Conservation (phyloP, 2,797 vertebrate species). For the Carcharodon carcharias region DNA sequence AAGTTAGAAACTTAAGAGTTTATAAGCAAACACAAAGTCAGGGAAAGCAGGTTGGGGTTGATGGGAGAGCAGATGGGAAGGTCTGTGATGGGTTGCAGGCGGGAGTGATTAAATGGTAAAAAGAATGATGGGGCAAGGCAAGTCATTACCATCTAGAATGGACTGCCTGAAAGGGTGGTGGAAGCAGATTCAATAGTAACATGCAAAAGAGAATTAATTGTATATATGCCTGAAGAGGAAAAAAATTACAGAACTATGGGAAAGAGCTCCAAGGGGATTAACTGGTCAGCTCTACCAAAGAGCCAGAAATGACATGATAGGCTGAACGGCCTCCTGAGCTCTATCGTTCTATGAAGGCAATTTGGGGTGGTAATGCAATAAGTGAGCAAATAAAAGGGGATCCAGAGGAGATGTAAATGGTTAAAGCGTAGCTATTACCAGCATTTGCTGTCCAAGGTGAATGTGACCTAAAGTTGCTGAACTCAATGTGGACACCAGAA, state of each 20-base stretch:
- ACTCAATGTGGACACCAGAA: too few relatives aligned
- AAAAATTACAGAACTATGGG: neutral
- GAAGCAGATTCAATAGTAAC: neutral
- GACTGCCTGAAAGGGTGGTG: neutral
- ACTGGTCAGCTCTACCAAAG: neutral
- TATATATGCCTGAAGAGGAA: neutral
- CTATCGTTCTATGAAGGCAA: too few relatives aligned
- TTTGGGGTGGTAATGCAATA: too few relatives aligned
- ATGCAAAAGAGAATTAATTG: neutral
- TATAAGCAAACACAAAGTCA: neutral
- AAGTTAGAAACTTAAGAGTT: neutral
- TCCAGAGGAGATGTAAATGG: too few relatives aligned
- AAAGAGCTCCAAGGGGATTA: neutral
- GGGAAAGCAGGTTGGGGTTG: neutral
- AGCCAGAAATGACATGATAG: too few relatives aligned
- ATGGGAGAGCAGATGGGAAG: neutral
- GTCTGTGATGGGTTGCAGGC: neutral
- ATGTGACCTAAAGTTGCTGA: too few relatives aligned
- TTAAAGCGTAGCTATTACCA: too few relatives aligned
- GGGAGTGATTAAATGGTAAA: neutral
- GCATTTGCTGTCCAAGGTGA: too few relatives aligned
- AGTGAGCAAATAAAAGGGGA: too few relatives aligned
- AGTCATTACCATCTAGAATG: neutral
- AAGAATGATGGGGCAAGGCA: neutral
- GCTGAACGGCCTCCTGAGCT: too few relatives aligned